Evolutionary conservation across 2,113 vertebrate species (phyloP).

Genomic region (Thermophis baileyi): DNA sequence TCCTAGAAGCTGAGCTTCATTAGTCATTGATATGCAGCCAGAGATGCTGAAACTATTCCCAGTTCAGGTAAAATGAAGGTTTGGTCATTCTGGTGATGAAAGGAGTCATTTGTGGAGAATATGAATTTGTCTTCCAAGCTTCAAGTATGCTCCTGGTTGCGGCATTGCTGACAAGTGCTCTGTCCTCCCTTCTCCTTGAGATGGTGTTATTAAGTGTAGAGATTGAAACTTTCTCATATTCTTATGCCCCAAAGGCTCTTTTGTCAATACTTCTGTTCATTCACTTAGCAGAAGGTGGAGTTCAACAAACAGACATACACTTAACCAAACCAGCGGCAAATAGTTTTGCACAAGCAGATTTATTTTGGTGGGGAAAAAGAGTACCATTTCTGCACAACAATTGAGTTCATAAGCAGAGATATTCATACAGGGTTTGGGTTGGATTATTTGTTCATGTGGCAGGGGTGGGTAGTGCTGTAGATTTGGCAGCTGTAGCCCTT

Average conservation of each 20-base stretch:
- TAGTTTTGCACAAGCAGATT: not conserved
- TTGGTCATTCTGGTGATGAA: not conserved
- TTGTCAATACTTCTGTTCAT: not conserved
- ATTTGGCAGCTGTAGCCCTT: not conserved
- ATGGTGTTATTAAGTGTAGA: rapidly evolving
- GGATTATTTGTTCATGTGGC: not conserved
- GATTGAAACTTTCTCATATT: not conserved
- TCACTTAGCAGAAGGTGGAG: not conserved
- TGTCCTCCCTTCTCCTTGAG: rapidly evolving
- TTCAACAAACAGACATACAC: rapidly evolving
- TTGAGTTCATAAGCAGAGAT: not conserved
- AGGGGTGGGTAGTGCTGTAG: rapidly evolving
- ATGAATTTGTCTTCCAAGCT: conserved; percentile 1
- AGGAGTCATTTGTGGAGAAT: not conserved
- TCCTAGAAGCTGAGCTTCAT: not conserved
- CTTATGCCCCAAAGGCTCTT: not conserved
- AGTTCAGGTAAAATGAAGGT: not conserved
- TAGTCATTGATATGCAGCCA: not conserved
- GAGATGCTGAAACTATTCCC: not conserved
- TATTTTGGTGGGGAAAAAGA: conserved; percentile 20
- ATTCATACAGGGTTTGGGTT: not conserved
- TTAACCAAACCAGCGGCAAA: rapidly evolving
- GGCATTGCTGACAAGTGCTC: not conserved
- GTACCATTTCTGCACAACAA: rapidly evolving
- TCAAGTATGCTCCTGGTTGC: not conserved